Evolutionary conservation across 2,797 vertebrate species (phyloP).

Genomic region (Cottoperca gobio): DNA sequence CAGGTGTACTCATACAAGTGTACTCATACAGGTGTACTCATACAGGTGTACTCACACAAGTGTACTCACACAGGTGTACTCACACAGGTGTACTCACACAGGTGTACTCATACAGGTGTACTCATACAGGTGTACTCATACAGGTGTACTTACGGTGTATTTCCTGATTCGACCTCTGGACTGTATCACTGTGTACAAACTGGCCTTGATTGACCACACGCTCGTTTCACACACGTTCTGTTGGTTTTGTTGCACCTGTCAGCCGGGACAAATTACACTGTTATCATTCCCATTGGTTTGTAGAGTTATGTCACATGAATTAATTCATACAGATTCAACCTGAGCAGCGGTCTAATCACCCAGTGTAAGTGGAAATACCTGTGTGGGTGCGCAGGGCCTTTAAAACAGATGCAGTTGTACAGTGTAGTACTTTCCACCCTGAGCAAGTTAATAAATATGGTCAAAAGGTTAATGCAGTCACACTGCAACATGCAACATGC

Average conservation of each 20-base stretch:
- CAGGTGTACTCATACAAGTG: too few species aligned
- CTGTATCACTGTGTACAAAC: not conserved
- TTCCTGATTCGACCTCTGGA: constrained; percentile 1
- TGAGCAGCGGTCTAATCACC: constrained; percentile 28
- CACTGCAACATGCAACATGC: not conserved
- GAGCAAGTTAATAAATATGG: constrained; percentile 6
- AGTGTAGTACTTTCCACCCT: not conserved
- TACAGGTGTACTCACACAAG: too few species aligned
- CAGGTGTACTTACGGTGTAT: too few species aligned
- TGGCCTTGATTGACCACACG: not conserved
- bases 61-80: too few species aligned
- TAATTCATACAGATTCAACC: constrained; percentile 24
- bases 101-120: too few species aligned
- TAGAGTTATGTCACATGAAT: constrained; percentile 1
- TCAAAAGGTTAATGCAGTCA: constrained; percentile 18
- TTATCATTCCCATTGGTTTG: not conserved
- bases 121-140: too few species aligned
- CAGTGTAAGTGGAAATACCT: constrained; percentile 35
- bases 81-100: too few species aligned
- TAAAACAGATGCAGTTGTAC: constrained; percentile 24
- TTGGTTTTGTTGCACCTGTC: not conserved
- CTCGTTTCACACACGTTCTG: too few species aligned
- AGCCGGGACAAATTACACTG: not conserved
- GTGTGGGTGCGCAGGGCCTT: constrained; percentile 25
- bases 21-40: too few species aligned